These are phyloP conservation scores for Euwallacea fornicatus DNA, from an alignment of 1,140 invertebrate genomes.

Conservation along the genomic window DNA sequence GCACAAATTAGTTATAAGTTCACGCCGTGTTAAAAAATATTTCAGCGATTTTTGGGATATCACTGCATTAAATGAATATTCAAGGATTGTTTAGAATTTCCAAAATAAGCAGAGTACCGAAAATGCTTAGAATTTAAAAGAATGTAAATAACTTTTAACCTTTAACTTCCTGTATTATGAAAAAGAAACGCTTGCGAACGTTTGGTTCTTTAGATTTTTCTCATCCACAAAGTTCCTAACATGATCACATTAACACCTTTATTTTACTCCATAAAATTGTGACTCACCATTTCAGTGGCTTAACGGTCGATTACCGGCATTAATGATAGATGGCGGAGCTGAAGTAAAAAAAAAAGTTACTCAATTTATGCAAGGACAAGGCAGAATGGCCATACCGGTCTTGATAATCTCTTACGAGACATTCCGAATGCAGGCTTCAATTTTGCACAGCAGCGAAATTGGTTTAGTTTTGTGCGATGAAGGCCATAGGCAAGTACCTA, in stretches of 20 bases:
- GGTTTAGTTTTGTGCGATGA: constrained; percentile 98
- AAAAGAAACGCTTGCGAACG: too few relatives aligned
- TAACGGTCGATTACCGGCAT: constrained; percentile 73
- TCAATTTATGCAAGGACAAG: constrained; percentile 68
- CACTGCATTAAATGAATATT: too few relatives aligned
- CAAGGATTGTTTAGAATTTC: too few relatives aligned
- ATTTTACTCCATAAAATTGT: too few relatives aligned
- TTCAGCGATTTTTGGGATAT: too few relatives aligned
- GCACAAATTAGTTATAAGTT: too few relatives aligned
- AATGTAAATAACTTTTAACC: too few relatives aligned
- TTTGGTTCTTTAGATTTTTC: too few relatives aligned
- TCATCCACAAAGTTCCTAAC: not conserved
- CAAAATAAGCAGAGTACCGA: too few relatives aligned
- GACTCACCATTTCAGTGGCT: constrained; percentile 68
- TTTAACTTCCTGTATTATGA: too few relatives aligned
- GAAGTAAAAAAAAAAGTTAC: constrained; percentile 85
- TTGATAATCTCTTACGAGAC: constrained; percentile 99
- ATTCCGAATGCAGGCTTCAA: constrained; percentile 88
- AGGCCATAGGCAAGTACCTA: constrained; percentile 54
- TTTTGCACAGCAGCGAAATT: constrained; percentile 88
- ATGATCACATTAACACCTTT: not conserved
- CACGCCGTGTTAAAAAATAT: too few relatives aligned
- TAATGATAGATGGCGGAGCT: constrained; percentile 90
- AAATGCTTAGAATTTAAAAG: too few relatives aligned
- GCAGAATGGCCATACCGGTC: constrained; percentile 80